Evolutionary conservation across 1,140 invertebrate genomes (phyloP), one percentile per base, ranked within the genome.

Genomic region (Cherax destructor): DNA sequence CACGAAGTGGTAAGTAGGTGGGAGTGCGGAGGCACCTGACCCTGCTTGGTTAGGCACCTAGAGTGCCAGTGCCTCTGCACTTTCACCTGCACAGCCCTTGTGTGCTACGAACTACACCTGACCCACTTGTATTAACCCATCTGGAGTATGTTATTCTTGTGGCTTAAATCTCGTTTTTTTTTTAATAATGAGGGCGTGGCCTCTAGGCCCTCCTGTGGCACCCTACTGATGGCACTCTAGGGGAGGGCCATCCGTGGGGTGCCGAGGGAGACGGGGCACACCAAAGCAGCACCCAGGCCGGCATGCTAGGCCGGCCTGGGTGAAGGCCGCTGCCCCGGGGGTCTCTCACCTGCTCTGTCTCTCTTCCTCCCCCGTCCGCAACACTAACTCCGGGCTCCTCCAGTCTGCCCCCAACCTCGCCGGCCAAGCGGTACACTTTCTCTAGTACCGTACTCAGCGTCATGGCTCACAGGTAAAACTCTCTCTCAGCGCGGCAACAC

Each of bases 371-470:
- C 56, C 76, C n/a, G 30, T 47, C n/a, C 56, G 65, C 76, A 47
- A 81, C 65, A 91, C 80, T 79, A 80, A 79, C 81, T 59, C 80
- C 18, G 11, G 87, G 87, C 79, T 83, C 80, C 24, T 72, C 41
- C 90, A 92, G 91, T 85, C 86, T 92, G 80, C 91, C 91, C 81
- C 91, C 86, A n/a, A 79, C 81, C 72, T 84, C 86, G 30, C 91
- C 91, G 76, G 59, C 74, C 81, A 87, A 92, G 91, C 65, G 81
- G 74, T 92, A 92, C 81, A 88, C 81, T 78, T 92, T 92, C 86
- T 87, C 91, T 74, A 92, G 79, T 80, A 92, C 91, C 76, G 91
- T 92, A 6, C 91, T 92, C 79, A 85, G 81, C 79, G 91, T 92
- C 72, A 92, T 92, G 91, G 91, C 91, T 24, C 69, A 84, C 84